Conservation (phyloP, 2,113 vertebrate species). For the Xiphophorus maculatus region DNA sequence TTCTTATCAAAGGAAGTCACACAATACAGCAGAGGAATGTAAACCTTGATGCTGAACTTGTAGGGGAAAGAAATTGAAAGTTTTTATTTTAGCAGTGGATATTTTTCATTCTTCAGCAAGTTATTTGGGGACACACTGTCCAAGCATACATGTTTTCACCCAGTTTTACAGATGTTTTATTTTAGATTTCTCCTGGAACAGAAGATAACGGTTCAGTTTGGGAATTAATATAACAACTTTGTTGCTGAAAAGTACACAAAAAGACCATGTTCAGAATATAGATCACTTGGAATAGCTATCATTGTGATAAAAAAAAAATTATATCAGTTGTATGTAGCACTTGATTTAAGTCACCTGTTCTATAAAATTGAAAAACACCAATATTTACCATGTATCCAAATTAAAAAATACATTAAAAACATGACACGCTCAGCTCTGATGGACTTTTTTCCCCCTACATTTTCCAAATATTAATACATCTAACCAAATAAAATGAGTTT, state of each 20-base stretch:
- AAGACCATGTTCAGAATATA: too few relatives aligned
- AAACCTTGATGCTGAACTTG: constrained; percentile 44
- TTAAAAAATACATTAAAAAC: background rate
- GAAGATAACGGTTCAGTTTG: constrained; percentile 32
- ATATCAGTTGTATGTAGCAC: too few relatives aligned
- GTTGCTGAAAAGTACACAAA: background rate
- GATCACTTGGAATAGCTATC: background rate
- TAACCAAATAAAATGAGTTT: too few relatives aligned
- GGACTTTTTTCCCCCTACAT: too few relatives aligned
- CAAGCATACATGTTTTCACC: constrained; percentile 6
- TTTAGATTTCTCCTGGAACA: constrained; percentile 10
- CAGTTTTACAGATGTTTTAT: constrained; percentile 8
- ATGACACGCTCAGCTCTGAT: background rate
- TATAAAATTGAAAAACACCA: background rate
- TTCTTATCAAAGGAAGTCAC: constrained; percentile 69
- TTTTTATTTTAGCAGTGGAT: constrained; percentile 12
- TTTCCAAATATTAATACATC: too few relatives aligned
- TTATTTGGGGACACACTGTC: constrained; percentile 38
- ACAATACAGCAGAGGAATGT: constrained; percentile 64
- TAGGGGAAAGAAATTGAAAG: constrained; percentile 15
- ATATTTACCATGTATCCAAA: background rate
- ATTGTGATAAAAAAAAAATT: too few relatives aligned
- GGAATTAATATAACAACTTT: constrained; percentile 8
- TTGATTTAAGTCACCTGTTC: too few relatives aligned
- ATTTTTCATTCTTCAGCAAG: constrained; percentile 51